A percentile compares a stretch with the other conserved stretches of the same genome.
Conservation (phyloP, 2,888 invertebrate species). For the Polydesmus complanatus region DNA sequence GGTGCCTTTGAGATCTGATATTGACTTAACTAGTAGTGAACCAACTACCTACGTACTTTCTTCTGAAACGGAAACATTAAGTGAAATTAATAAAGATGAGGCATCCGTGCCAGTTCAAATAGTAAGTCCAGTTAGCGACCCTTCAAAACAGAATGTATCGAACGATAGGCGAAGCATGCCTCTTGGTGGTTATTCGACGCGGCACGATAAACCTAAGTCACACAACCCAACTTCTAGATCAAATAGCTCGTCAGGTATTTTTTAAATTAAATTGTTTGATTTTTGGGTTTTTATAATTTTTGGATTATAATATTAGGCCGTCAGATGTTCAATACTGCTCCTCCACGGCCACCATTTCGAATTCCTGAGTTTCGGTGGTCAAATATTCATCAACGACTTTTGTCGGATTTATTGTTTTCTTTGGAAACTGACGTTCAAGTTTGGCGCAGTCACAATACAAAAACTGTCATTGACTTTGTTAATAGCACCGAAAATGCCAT, state of each 20-base stretch:
- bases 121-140: too few species aligned
- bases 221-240: conserved; percentile 8
- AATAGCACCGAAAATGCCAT: conserved; percentile 97
- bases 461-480: conserved; percentile 93
- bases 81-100: too few species aligned
- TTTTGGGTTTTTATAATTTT: conserved; percentile 57
- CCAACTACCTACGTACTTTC: too few species aligned
- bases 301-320: conserved; percentile 32
- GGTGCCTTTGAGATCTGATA: too few species aligned
- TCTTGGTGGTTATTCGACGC: background rate
- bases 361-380: conserved; percentile 99
- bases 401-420: conserved; percentile 91
- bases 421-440: conserved; percentile 95
- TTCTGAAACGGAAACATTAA: background rate
- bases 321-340: conserved; percentile 87
- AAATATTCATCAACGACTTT: conserved; percentile 86
- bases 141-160: background rate
- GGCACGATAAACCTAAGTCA: background rate
- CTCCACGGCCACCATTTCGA: conserved; percentile 86
- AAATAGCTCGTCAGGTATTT: conserved; percentile 2
- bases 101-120: too few species aligned
- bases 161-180: conserved; percentile 2
- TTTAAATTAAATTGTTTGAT: background rate
- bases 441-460: conserved; percentile 83
- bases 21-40: too few species aligned